Conservation (phyloP, 2,888 invertebrate genomes). For the Tenthredo mesomela region DNA sequence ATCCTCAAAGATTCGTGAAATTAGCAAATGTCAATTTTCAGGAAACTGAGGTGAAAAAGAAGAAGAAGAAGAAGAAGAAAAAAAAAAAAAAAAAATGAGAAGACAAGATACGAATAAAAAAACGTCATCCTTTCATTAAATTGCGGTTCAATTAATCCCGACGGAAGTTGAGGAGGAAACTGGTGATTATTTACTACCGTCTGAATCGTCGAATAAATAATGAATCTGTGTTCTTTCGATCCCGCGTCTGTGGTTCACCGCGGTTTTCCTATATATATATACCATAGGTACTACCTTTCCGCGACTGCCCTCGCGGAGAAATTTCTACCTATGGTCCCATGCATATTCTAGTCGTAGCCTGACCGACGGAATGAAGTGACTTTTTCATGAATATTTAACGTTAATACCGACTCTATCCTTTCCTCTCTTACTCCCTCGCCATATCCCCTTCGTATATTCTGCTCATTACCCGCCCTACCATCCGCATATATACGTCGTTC, state of each 20-base stretch:
- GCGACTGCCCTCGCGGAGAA: not conserved
- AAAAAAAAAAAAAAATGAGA: not conserved
- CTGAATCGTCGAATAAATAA: conserved; percentile 13
- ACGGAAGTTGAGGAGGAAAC: not conserved
- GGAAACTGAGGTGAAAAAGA: not conserved
- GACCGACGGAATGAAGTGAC: conserved; percentile 64
- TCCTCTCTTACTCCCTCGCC: not conserved
- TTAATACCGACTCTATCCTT: conserved; percentile 53
- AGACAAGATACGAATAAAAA: not conserved
- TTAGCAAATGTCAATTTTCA: not conserved
- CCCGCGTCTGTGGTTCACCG: not conserved
- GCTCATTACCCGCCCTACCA: conserved; percentile 16
- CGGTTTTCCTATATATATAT: conserved; percentile 8
- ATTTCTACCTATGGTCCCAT: conserved; percentile 56
- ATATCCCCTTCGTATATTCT: conserved; percentile 4
- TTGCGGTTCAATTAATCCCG: conserved; percentile 20
- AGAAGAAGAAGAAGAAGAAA: not conserved
- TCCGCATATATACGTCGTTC: not conserved
- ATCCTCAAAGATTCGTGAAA: not conserved
- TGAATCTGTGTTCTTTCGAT: conserved; percentile 34
- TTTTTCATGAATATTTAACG: conserved; percentile 69
- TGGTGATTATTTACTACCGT: conserved; percentile 21
- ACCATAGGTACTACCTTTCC: not conserved
- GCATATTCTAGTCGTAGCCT: conserved; percentile 65
- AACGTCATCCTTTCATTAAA: not conserved